Evolutionary conservation across 2,113 vertebrate genomes (phyloP), one percentile per base, ranked within the genome.

Genomic region (Orycteropus afer): DNA sequence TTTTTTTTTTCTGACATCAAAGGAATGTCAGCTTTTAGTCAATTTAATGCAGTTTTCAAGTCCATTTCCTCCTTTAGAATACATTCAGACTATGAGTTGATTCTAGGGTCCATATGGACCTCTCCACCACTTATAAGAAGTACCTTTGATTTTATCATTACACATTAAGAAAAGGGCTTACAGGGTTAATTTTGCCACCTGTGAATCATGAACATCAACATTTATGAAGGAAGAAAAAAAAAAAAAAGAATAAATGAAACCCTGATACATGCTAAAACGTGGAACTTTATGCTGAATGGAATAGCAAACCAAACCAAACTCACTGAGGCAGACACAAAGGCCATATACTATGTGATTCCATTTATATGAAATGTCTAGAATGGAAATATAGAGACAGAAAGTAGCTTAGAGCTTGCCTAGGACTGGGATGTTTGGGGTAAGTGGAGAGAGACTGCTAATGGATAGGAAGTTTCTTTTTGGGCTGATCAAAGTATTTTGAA

Each of bases 61-160:
- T 92, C 73, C 74, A 78, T 93, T 96, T 94, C 59, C 83, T 97
- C 85, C 96, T 96, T 95, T 80, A 91, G 79, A 95, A 40, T 96
- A 93, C 96, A 95, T 93, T 29, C 93, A 87, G 90, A 96, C 96
- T 88, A 78, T 69, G 94, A 83, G 59, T 71, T 76, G 80, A 95
- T 9, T 71, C 93, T 47, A 84, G 94, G 18, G 45, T 96, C 49
- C 96, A 90, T 73, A 49, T 93, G 94, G 91, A 37, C 7, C 86
- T 90, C 95, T 89, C 57, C 90, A 89, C 94, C 87, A 92, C 74
- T 92, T 94, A 45, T 80, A 83, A 11, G 79, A 87, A 59, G 59
- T 49, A 53, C 91, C 49, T 79, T 42, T 89, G 96, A 61, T 85
- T 92, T 86, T 63, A 78, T 96, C 93, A 49, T 77, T 94, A 32